Base-by-base conservation (phyloP, 1,140 invertebrate genomes). In the Psix sp. region DNA sequence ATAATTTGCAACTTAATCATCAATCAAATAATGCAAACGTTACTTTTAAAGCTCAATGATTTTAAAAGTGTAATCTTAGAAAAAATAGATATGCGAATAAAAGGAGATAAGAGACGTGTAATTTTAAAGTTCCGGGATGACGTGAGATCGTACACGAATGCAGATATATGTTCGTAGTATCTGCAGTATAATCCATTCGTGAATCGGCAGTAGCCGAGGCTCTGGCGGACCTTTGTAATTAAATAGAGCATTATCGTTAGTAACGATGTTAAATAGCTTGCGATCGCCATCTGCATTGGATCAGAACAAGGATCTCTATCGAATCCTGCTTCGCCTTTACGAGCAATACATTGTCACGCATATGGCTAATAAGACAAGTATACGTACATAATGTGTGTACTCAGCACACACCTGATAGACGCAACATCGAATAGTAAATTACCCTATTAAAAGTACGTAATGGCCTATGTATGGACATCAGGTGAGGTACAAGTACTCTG, bases 221-320 rank as follows among this genome's bases (percentile, higher is more conserved):
- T 56, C 59, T 56, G 54, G 60, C 52, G 71, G 74, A 62, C 45
- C 60, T 57, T 66, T 76, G 74, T 76, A 76, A 76, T 76, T 76
- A 76, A 76, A 72, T 68, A 68, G 67, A 56, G 68, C 67, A 76
- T 76, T 76, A 76, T 76, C 74, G 52, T 76, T 52, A 59, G 67
- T 72, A 68, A 72, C 67, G 68, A 72, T 76, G 62, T 72, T 76
- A 63, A 76, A 68, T 76, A 72, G 54, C 74, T 63, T 72, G 40
- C 63, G 60, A 76, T 76, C 74, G 52, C 56, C 67, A 72, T 76
- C 74, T 76, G 62, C 40, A 72, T 72, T 67, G 62, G 60, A 76
- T 76, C 73, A 71, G 54, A 40, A 63, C 66, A 63, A 75, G 49
- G 56, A 76, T 76, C 54, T 76, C 52, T 21, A 54, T 65, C 59